Evolutionary conservation across 2,113 vertebrate genomes (phyloP).

Genomic region (Callaeas wilsoni): DNA sequence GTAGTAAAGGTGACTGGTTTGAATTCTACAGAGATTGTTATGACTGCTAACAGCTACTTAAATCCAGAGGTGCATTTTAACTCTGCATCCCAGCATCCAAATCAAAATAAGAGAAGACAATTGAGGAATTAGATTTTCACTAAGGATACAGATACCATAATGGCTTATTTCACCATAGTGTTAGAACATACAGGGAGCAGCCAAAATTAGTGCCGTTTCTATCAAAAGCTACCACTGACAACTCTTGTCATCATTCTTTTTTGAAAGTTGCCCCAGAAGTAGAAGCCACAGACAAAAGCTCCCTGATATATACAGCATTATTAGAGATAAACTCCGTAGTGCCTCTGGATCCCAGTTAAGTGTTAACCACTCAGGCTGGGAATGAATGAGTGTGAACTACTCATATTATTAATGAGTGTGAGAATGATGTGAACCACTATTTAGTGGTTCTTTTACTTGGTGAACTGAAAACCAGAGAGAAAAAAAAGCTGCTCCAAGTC

Average conservation of each 20-base stretch:
- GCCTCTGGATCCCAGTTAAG: neutral
- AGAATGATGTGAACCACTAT: neutral
- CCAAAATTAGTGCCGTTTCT: neutral
- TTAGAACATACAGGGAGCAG: neutral
- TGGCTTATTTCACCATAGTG: neutral
- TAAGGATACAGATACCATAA: neutral
- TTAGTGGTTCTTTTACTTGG: neutral
- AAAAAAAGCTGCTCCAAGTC: accelerated
- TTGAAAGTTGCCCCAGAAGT: neutral
- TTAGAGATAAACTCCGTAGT: neutral
- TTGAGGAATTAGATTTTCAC: neutral
- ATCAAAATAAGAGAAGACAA: neutral
- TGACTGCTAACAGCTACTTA: neutral
- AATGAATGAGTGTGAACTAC: neutral
- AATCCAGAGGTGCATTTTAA: neutral
- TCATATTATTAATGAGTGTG: neutral
- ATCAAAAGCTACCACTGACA: neutral
- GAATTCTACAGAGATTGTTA: neutral
- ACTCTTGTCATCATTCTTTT: neutral
- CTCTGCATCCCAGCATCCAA: neutral
- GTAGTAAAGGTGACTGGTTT: neutral
- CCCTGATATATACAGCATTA: neutral
- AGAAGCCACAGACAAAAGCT: neutral
- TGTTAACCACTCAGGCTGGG: neutral
- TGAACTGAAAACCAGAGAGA: neutral